Evolutionary conservation across 2,113 vertebrate species (phyloP).

Genomic region (Tautogolabrus adspersus): DNA sequence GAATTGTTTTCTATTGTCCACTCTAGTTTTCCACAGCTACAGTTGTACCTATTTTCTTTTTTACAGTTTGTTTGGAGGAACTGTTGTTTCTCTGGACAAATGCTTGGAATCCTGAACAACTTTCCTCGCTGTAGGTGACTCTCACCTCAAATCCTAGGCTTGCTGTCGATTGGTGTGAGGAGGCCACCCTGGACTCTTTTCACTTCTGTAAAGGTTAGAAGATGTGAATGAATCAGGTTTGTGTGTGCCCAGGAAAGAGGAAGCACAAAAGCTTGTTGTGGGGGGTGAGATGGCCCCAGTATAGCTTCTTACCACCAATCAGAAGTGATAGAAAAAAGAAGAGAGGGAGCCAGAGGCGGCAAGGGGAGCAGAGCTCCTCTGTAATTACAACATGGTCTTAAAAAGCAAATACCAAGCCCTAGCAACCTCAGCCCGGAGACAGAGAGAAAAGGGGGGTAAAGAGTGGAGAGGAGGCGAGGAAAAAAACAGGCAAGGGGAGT

Average conservation of each 20-base stretch:
- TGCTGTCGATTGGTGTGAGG: constrained; percentile 33
- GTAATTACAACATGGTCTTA: constrained; percentile 87
- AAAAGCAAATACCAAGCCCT: constrained; percentile 88
- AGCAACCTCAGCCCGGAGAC: constrained; percentile 83
- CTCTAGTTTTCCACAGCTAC: background rate
- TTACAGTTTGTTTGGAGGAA: background rate
- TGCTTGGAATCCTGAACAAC: constrained; percentile 11
- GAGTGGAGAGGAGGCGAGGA: constrained; percentile 59
- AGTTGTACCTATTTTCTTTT: background rate
- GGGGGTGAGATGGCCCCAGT: constrained; percentile 65
- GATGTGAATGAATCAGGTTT: constrained; percentile 71
- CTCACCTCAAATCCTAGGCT: constrained; percentile 19
- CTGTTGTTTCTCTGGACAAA: background rate
- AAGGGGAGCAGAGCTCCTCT: constrained; percentile 80
- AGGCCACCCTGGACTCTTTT: constrained; percentile 41
- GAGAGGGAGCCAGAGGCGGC: constrained; percentile 65
- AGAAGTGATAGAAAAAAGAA: constrained; percentile 72
- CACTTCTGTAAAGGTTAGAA: constrained; percentile 66
- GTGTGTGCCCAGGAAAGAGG: constrained; percentile 55
- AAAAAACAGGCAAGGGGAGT: constrained; percentile 73
- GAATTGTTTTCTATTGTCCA: background rate
- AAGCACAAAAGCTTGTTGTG: constrained; percentile 66
- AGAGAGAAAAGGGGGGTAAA: constrained; percentile 55
- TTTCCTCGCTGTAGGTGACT: constrained; percentile 35
- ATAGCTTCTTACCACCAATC: constrained; percentile 75